Percentiles rank a stretch among this genome's conserved stretches.
Evolutionary conservation across 2,888 invertebrate species (phyloP).

Genomic region (Melipona beecheii): DNA sequence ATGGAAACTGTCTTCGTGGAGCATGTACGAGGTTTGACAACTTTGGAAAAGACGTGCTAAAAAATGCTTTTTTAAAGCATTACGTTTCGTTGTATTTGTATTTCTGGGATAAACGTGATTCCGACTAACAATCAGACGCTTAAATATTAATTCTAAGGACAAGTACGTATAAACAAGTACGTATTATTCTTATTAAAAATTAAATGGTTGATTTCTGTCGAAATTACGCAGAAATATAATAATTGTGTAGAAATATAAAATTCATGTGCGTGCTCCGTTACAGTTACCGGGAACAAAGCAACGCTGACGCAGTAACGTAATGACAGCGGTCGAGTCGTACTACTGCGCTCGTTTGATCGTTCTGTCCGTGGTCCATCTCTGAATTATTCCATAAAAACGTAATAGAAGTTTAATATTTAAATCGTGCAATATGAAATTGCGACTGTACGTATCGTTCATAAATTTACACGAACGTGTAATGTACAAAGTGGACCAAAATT

Average conservation of each 20-base stretch:
- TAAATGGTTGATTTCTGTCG: neutral
- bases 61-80: no score
- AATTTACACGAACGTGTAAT: no score
- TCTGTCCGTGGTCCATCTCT: neutral
- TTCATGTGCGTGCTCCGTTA: neutral
- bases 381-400: neutral
- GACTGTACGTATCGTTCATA: no score
- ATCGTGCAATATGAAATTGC: neutral
- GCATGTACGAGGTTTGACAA: neutral
- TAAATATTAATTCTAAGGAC: no score
- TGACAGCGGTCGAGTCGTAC: neutral
- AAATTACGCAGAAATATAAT: neutral
- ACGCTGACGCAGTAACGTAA: neutral
- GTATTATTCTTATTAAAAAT: neutral
- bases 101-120: no score
- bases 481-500: no score
- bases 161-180: no score
- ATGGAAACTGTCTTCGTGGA: neutral
- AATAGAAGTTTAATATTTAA: neutral
- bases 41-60: neutral
- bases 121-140: no score
- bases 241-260: neutral
- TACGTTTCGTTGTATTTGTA: no score
- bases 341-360: neutral
- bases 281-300: neutral